Conservation (phyloP, 2,113 vertebrate genomes). For the Callipepla californica region DNA sequence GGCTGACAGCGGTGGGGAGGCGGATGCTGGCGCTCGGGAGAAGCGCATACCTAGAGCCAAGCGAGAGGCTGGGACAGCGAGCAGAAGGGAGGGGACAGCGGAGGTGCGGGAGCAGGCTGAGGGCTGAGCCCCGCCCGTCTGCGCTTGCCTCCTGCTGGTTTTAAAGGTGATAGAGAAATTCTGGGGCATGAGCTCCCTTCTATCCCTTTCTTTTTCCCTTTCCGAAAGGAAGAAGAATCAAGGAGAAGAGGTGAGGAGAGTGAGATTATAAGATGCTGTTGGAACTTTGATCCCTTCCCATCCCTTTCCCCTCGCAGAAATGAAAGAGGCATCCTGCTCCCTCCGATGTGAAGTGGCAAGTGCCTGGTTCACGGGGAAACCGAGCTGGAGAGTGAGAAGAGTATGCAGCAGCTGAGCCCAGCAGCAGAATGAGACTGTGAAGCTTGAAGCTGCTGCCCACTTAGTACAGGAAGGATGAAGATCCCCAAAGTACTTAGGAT, state of each 20-base stretch:
- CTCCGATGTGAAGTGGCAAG: not conserved
- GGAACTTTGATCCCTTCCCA: not conserved
- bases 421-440: not conserved
- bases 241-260: not conserved
- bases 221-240: not conserved
- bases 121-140: not conserved
- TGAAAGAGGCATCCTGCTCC: not conserved
- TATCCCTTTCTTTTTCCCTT: not conserved
- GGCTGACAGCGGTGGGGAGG: not conserved
- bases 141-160: not conserved
- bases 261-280: slow-evolving; percentile 12
- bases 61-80: not conserved
- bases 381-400: not conserved
- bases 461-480: slow-evolving; percentile 38
- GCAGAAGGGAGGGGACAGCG: not conserved
- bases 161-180: not conserved
- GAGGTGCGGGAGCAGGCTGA: not conserved
- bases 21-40: not conserved
- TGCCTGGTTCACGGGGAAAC: not conserved
- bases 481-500: not conserved
- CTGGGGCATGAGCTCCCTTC: not conserved
- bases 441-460: slow-evolving; percentile 20
- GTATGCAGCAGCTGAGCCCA: not conserved
- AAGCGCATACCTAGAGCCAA: not conserved
- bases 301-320: not conserved